Evolutionary conservation across 2,113 vertebrate genomes (phyloP).

Genomic region (Cercocebus atys): DNA sequence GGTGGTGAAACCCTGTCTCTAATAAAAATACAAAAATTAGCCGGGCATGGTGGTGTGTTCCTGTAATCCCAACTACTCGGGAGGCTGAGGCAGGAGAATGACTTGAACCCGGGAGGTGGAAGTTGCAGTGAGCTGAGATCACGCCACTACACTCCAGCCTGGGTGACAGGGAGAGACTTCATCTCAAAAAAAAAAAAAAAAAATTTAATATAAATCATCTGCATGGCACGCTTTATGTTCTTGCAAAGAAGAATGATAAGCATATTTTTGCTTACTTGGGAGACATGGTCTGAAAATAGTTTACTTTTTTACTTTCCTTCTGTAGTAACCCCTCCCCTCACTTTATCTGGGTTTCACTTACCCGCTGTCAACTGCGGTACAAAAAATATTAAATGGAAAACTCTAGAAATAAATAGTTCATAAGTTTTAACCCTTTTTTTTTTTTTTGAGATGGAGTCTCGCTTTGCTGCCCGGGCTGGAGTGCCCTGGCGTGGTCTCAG

Average conservation of each 20-base stretch:
- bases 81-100: too few species aligned
- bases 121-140: too few species aligned
- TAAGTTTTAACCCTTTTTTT: background rate
- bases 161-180: too few species aligned
- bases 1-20: too few species aligned
- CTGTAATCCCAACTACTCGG: too few species aligned
- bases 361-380: background rate
- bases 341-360: background rate
- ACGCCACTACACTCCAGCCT: too few species aligned
- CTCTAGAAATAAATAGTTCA: background rate
- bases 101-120: too few species aligned
- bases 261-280: background rate
- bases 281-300: background rate
- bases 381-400: background rate
- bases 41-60: too few species aligned
- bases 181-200: background rate
- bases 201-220: background rate
- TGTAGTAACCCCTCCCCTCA: background rate
- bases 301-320: background rate
- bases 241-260: background rate
- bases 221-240: background rate
- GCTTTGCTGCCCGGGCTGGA: background rate
- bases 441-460: background rate
- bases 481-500: background rate
- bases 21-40: too few species aligned